Evolutionary conservation across 2,113 vertebrate genomes (phyloP).

Genomic region (Aspidoscelis tigris): DNA sequence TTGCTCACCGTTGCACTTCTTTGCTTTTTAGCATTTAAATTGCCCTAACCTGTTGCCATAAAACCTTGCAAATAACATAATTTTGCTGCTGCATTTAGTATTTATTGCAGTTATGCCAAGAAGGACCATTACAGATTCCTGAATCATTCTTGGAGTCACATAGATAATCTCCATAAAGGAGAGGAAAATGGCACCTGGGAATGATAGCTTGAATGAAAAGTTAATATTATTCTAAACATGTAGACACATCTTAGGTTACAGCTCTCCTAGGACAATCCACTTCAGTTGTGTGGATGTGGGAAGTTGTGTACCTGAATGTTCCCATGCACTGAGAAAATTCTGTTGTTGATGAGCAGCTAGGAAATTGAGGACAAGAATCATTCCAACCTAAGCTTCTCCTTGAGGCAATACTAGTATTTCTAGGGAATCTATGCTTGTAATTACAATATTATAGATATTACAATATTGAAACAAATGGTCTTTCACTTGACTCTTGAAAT

Average conservation of each 20-base stretch:
- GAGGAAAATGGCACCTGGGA: not conserved
- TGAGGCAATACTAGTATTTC: not conserved
- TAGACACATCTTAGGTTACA: not conserved
- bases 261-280: not conserved
- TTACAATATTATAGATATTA: too few species aligned
- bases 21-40: conserved; percentile 25
- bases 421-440: not conserved
- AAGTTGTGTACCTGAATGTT: not conserved
- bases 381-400: not conserved
- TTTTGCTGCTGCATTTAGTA: not conserved
- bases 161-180: conserved; percentile 3
- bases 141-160: not conserved
- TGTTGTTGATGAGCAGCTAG: too few species aligned
- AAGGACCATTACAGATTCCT: not conserved
- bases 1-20: conserved; percentile 3
- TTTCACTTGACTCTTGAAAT: not conserved
- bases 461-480: not conserved
- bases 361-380: too few species aligned
- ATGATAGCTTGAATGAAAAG: not conserved
- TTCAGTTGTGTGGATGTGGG: not conserved
- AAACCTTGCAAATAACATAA: not conserved
- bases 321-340: not conserved
- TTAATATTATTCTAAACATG: not conserved
- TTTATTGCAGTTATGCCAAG: not conserved
- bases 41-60: not conserved